These are phyloP conservation scores for Mystacides longicornis DNA, from an alignment of 2,888 invertebrate species.

Conservation along the genomic window DNA sequence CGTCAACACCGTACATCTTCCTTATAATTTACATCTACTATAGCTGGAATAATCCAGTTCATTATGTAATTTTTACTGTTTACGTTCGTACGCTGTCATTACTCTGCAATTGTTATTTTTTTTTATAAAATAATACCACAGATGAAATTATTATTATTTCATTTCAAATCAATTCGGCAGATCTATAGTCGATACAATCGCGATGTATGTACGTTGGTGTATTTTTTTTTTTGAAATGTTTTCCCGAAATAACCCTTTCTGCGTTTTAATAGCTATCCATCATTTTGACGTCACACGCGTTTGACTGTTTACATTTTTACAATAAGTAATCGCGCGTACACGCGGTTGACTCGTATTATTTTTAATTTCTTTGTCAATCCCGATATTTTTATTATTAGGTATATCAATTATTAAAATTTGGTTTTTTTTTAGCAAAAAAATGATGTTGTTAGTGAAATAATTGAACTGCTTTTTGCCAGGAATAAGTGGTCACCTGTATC, in stretches of 20 bases:
- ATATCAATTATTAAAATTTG: neutral
- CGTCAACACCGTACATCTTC: too few species aligned
- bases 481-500: neutral
- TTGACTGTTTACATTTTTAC: conserved; percentile 16
- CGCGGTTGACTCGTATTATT: conserved; percentile 7
- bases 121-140: too few species aligned
- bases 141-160: too few species aligned
- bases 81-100: too few species aligned
- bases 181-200: too few species aligned
- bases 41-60: too few species aligned
- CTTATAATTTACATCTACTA: too few species aligned
- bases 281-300: conserved; percentile 16
- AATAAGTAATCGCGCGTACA: neutral
- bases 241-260: conserved; percentile 14
- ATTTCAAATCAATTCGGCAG: too few species aligned
- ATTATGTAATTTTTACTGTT: conserved; percentile 2
- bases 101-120: too few species aligned
- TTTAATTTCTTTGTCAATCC: neutral
- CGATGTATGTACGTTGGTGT: too few species aligned
- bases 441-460: neutral
- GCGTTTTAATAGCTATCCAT: conserved; percentile 14
- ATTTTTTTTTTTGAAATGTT: conserved; percentile 14
- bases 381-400: neutral
- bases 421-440: neutral
- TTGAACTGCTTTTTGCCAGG: neutral